Conservation (phyloP, 2,797 vertebrate genomes). For the Cyclopterus lumpus region DNA sequence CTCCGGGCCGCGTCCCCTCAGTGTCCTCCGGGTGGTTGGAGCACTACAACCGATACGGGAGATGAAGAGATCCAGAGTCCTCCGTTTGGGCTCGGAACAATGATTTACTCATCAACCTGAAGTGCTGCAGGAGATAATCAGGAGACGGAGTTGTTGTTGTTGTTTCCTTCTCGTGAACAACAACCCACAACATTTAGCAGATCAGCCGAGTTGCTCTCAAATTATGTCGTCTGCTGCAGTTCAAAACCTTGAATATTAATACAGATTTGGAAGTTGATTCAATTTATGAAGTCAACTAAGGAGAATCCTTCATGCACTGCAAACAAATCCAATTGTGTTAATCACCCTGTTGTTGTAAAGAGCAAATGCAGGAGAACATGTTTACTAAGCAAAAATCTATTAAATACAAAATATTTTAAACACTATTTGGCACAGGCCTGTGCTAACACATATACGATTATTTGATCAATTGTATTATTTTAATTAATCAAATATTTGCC, state of each 20-base stretch:
- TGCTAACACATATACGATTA: background rate
- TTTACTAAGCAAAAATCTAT: background rate
- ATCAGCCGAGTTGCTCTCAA: background rate
- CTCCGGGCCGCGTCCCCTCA: constrained; percentile 49
- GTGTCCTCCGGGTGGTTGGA: constrained; percentile 59
- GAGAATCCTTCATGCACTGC: background rate
- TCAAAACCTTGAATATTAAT: background rate
- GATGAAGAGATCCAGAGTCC: constrained; percentile 46
- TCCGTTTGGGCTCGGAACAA: constrained; percentile 53
- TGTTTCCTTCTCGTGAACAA: background rate
- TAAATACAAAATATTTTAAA: background rate
- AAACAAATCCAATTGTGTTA: background rate
- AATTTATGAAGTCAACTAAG: background rate
- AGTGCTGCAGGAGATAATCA: constrained; percentile 7
- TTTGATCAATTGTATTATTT: background rate
- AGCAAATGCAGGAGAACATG: background rate
- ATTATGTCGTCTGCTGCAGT: background rate
- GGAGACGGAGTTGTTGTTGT: background rate
- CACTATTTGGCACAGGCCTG: no score
- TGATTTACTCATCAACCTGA: constrained; percentile 53
- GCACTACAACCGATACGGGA: constrained; percentile 42
- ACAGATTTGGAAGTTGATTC: background rate
- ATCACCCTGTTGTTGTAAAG: background rate
- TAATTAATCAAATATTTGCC: background rate
- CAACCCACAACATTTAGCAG: background rate